Conservation (phyloP, 2,797 vertebrate genomes). For the Fratercula arctica region DNA sequence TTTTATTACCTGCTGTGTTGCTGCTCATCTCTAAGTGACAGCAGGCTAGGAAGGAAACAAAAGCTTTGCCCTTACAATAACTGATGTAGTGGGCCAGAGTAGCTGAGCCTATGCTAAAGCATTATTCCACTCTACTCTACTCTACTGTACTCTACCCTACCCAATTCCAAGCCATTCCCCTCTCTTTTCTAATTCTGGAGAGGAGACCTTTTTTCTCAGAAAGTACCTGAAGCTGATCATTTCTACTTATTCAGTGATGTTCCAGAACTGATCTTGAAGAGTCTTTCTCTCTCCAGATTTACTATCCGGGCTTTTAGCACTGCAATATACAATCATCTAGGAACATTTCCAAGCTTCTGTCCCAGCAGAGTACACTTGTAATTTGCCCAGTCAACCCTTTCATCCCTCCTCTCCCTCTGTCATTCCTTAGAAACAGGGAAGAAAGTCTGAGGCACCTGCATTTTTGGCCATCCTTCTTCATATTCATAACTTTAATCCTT, state of each 20-base stretch:
- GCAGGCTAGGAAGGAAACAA: not conserved
- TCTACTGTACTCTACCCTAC: not conserved
- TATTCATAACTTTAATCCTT: slow-evolving; percentile 24
- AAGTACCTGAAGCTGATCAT: not conserved
- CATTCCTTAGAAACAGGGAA: not conserved
- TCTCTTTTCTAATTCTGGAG: not conserved
- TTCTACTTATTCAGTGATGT: not conserved
- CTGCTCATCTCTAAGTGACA: not conserved
- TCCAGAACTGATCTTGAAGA: not conserved
- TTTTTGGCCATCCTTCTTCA: slow-evolving; percentile 10
- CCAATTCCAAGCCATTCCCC: not conserved
- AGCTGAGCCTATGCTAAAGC: not conserved
- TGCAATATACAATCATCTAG: not conserved
- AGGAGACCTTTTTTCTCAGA: not conserved
- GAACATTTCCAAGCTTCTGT: not conserved
- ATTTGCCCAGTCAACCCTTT: not conserved
- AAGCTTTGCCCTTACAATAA: not conserved
- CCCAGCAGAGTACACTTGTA: not conserved
- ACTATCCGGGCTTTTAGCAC: not conserved
- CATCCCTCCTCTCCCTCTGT: not conserved
- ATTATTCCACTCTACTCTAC: not conserved
- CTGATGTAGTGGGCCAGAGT: not conserved
- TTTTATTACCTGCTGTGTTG: not conserved
- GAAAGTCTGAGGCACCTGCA: not conserved
- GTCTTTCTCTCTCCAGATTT: not conserved